Evolutionary conservation across 2,888 invertebrate species (phyloP), one percentile per base, ranked within the genome.

Genomic region (Xylota sylvarum): DNA sequence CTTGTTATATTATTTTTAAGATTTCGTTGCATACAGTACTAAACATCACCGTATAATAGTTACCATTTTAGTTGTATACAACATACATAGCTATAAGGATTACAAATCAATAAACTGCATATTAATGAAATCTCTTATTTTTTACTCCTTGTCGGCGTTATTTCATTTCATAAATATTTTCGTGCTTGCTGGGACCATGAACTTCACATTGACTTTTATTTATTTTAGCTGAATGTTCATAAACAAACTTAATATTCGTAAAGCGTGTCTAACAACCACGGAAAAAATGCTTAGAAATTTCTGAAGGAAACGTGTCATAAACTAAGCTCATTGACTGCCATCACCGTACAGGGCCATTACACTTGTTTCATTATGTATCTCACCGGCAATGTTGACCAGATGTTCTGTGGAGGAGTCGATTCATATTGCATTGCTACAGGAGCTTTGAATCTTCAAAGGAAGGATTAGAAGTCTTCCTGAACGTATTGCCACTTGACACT

Each of bases 1-100:
- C 48, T 72, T 73, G 72, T 60, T 73, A 48, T n/a, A 50, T 60
- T 72, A 58, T 35, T 72, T 58, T 48, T 72, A 72, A 60, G 60
- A 4, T 35, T n/a, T 17, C 27, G 43, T 7, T 17, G 37, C 19
- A 35, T 9, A 14, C 17, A 62, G 37, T 40, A 37, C 12, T 46
- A 5, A 5, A 55, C 6, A 46, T 10, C 7, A 7, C 17, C 5
- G 10, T 48, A 12, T 10, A 52, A 19, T 19, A 9, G n/a, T 32
- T 32, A 23, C 5, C 50, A n/a, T 17, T n/a, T n/a, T n/a, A n/a
- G n/a, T n/a, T n/a, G n/a, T n/a, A n/a, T n/a, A n/a, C n/a, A n/a
- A n/a, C n/a, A n/a, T 2, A 23, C 50, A 23, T 35, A 70, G 4
- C 10, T 27, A 0, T 46, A 56, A 32, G 43, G 12, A 56, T 55